Base-by-base conservation (phyloP, 1,140 invertebrate genomes). In the Pogonus chalceus region DNA sequence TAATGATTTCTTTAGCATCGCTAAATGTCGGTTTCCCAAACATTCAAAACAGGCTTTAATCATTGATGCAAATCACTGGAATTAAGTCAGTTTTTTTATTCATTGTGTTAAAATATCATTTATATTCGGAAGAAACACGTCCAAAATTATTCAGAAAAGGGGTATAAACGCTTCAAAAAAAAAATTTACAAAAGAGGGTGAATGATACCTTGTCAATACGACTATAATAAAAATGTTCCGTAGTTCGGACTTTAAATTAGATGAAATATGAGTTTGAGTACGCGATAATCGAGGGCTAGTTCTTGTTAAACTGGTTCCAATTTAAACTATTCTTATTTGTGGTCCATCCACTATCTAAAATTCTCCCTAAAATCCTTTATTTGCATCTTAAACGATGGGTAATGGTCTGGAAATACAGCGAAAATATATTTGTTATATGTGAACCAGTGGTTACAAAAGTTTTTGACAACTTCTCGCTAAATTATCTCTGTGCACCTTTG, bases 1-100 rank as follows among this genome's bases (percentile, higher is more conserved):
- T n/a, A n/a, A n/a, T n/a, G n/a, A n/a, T 7, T 31, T 31, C 26
- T 31, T 31, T 43, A 43, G 9, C 7, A 18, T 18, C 18, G 18
- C 18, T 43, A 43, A 43, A 43, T 43, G 37, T 43, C 37, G 37
- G 37, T 43, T 43, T 43, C 37, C 37, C 37, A 43, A 43, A 43
- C 37, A 43, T 43, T 43, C 37, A 43, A 43, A 43, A 43, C 37
- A 43, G 37, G 37, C 37, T 43, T 43, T 16, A 43, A 43, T 43
- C 37, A 43, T 43, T 18, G 9, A 43, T 43, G 37, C 18, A 43
- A 43, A 43, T 7, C 26, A 31, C 7, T 31, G n/a, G n/a, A n/a
- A n/a, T n/a, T n/a, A n/a, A n/a, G n/a, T n/a, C n/a, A n/a, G n/a
- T n/a, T n/a, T n/a, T n/a, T n/a, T n/a, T n/a, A n/a, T n/a, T n/a